Conservation (phyloP, 2,797 vertebrate species). For the Emydoidea blandingii region DNA sequence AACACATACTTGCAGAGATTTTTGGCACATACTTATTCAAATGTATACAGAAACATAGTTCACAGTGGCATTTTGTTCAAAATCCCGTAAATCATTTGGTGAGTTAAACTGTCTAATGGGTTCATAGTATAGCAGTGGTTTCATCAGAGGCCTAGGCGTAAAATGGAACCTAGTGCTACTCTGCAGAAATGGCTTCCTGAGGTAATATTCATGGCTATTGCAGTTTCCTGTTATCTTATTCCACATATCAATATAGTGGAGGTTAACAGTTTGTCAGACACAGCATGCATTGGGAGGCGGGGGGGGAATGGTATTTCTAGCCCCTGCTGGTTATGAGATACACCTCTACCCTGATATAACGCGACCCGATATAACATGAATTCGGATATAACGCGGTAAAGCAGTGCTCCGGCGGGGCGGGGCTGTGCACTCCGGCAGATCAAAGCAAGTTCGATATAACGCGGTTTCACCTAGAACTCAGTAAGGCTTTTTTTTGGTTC, state of each 20-base stretch:
- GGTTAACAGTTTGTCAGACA: fast-evolving
- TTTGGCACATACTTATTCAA: fast-evolving
- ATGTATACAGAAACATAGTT: not conserved
- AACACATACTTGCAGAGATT: not conserved
- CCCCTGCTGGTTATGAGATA: not conserved
- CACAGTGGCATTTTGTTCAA: fast-evolving
- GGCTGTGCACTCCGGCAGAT: no score
- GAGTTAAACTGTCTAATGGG: not conserved
- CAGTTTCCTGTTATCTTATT: not conserved
- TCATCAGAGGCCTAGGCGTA: not conserved
- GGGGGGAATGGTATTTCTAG: fast-evolving
- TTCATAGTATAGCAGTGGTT: not conserved
- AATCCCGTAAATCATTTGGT: fast-evolving
- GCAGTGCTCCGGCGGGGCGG: no score
- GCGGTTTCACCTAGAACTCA: no score
- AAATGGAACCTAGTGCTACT: not conserved
- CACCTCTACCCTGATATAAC: no score
- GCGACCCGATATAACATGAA: no score
- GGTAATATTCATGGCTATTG: not conserved
- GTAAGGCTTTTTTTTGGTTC: no score
- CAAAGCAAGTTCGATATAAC: no score
- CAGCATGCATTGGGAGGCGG: fast-evolving
- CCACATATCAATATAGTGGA: not conserved
- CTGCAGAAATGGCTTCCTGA: fast-evolving
- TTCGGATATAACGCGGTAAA: no score